Base-by-base conservation (phyloP, 2,113 vertebrate species). In the Raphicerus campestris region DNA sequence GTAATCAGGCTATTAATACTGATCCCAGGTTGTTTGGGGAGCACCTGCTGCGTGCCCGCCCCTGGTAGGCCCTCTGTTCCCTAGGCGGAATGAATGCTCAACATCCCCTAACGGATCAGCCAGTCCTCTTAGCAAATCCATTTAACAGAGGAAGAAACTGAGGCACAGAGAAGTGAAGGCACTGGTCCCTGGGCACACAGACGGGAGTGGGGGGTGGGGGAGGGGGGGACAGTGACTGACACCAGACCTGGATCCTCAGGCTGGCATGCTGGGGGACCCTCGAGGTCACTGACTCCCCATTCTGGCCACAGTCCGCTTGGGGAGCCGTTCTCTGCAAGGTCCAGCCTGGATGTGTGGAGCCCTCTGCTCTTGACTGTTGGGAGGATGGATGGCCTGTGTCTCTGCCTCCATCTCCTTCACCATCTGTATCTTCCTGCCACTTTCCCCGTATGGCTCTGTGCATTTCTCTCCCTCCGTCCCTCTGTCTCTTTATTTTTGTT, bases 121-220 rank as follows among this genome's bases (percentile, higher is more conserved):
- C 2, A 70, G 66, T 70, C 66, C 63, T 32, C 24, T n/a, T 26
- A 24, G 24, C 87, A 91, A 88, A 78, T 28, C 28, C 63, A 35
- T 84, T 11, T 58, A 30, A 73, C 84, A 89, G 84, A 89, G 22
- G 35, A n/a, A 93, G 35, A 95, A 93, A 92, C 81, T 61, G 93
- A 91, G 95, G 73, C 78, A 24, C 93, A 45, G 90, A 80, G 86
- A 93, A 56, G 26, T 0, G 3, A 45, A 93, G 47, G 47, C 32
- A 22, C 53, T 16, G 77, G 58, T 22, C 32, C 53, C 73, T 32
- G 45, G 49, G 14, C 51, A 24, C 28, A 39, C 84, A 73, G 56
- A 16, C 55, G 10, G 61, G 26, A 78, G 63, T 11, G 63, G 10
- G 61, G 26, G 84, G 63, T 11, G 63, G 10, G 61, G 19, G 11